Base-by-base conservation (phyloP, 2,797 vertebrate species). In the Coendou prehensilis region DNA sequence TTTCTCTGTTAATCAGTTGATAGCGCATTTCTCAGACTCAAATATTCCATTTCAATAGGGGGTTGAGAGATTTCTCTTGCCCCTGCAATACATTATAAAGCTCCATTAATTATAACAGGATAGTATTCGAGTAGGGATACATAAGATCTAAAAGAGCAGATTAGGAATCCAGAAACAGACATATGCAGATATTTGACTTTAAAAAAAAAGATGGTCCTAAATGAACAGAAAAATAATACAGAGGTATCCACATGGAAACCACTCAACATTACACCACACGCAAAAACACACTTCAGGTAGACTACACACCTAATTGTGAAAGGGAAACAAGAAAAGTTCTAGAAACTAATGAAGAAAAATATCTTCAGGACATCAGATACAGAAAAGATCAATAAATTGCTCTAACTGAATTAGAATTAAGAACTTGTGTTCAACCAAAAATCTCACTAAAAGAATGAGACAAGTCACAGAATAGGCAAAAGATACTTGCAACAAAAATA, bases 251-350 rank as follows among this genome's bases (percentile, higher is more conserved):
- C 26, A 69, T 20, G 50, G n/a, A 82, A 91, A 91, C 52, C 3
- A 57, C 41, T 23, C 52, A 93, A 64, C 4, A 75, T 64, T 80
- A 83, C 26, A 52, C 26, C n/a, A 52, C 33, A 80, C 10, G 20
- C 57, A 45, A 86, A 81, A 94, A 75, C 45, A 14, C 61, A 67
- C 67, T 92, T 28, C 93, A 89, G 87, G 41, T 37, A 85, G 37
- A 85, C 28, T n/a, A 76, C 2, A 92, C 14, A 64, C 47, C 7
- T 73, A 80, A 88, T 30, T 22, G 64, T 57, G 26, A 83, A 83
- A 94, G 3, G 23, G 88, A 92, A 89, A 92, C 37, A 80, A 88
- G 15, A 45, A 89, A 78, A 52, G 6, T 47, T 28, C 11, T 91
- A 75, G 37, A 90, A 93, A 79, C 4, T 79, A 84, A 80, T 47